phyloP scores from a whole-genome alignment of 2,797 vertebrate species.

The Centropyge bicolor region DNA sequence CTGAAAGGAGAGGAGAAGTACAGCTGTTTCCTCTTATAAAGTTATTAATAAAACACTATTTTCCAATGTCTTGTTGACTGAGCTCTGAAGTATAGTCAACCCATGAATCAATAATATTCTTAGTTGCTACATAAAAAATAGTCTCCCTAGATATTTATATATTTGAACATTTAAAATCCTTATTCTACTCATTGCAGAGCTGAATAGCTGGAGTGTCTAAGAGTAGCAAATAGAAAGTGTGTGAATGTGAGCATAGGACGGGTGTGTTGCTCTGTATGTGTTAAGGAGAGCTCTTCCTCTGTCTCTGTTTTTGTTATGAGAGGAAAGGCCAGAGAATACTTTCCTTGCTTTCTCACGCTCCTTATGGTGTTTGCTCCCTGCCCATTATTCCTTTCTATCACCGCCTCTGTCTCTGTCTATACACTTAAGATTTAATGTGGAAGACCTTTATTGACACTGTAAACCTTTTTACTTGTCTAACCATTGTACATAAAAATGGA shows the following conservation, averaged over 20 bases:
- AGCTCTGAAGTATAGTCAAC: no score
- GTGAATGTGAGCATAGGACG: neutral
- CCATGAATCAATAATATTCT: no score
- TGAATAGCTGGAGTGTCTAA: neutral
- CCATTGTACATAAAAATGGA: slow-evolving; percentile 5
- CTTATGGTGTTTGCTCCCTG: neutral
- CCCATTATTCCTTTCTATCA: slow-evolving; percentile 3
- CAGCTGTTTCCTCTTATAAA: no score
- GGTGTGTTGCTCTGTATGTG: neutral
- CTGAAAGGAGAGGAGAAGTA: no score
- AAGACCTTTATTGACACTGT: slow-evolving; percentile 23
- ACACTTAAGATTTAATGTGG: neutral
- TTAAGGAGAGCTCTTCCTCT: neutral
- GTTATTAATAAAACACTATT: no score
- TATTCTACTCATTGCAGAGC: neutral
- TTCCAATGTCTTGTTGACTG: no score
- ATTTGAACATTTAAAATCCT: no score
- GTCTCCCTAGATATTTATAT: no score
- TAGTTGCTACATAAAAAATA: no score
- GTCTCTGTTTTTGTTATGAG: slow-evolving; percentile 18
- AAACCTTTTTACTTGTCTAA: slow-evolving; percentile 17
- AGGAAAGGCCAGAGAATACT: neutral
- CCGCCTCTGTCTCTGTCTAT: neutral
- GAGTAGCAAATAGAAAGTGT: neutral
- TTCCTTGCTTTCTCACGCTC: neutral